Evolutionary conservation across 2,888 invertebrate genomes (phyloP).

Genomic region (Formica aserva): DNA sequence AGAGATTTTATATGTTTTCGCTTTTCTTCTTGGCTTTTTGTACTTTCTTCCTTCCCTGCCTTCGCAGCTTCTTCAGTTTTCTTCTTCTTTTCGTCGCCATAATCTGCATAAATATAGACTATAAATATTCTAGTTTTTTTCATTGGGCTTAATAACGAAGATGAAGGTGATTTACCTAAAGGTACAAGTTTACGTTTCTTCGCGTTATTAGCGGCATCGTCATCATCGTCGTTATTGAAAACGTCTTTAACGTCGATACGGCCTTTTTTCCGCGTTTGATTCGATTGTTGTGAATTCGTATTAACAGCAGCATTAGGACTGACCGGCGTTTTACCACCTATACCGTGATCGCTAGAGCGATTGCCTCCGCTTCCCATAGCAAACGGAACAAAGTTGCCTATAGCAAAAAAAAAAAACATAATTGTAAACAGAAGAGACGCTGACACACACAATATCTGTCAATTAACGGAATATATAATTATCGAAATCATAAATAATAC

Average conservation of each 20-base stretch:
- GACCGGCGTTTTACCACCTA: conserved; percentile 84
- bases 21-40: conserved; percentile 96
- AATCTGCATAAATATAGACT: conserved; percentile 85
- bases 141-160: neutral
- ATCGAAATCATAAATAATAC: conserved; percentile 3
- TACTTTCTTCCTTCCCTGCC: conserved; percentile 88
- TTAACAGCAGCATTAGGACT: conserved; percentile 80
- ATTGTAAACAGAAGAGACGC: neutral
- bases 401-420: neutral
- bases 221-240: conserved; percentile 94
- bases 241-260: conserved; percentile 92
- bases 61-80: conserved; percentile 85
- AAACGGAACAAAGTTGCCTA: conserved; percentile 85
- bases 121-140: neutral
- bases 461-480: conserved; percentile 1
- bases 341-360: conserved; percentile 78
- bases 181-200: conserved; percentile 94
- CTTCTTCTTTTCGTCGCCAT: conserved; percentile 88
- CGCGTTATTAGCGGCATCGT: conserved; percentile 86
- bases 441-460: neutral
- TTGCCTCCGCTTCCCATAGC: conserved; percentile 83
- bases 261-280: conserved; percentile 89
- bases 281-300: conserved; percentile 77
- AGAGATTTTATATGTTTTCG: conserved; percentile 98
- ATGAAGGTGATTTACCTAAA: conserved; percentile 87